A percentile compares a stretch with the other conserved stretches of the same genome.
Conservation (phyloP, 2,888 invertebrate genomes). For the Acanthoscelides obtectus region DNA sequence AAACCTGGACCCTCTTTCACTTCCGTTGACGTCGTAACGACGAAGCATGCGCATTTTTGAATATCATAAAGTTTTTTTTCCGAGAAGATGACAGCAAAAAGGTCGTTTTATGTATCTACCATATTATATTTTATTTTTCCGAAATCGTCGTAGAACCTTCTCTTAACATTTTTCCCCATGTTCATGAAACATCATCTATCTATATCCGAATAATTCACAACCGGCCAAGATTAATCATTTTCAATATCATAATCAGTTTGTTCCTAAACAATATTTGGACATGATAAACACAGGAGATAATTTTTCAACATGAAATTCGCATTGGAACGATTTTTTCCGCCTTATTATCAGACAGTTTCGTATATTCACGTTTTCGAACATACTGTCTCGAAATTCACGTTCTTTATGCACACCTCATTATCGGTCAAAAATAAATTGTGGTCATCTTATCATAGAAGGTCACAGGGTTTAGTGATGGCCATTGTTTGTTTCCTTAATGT, state of each 20-base stretch:
- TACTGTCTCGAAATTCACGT: not conserved
- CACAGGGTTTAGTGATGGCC: no score
- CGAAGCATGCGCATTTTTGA: not conserved
- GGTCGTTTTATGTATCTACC: not conserved
- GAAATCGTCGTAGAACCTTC: no score
- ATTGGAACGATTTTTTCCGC: no score
- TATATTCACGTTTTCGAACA: not conserved
- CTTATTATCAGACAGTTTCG: no score
- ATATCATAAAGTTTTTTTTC: not conserved
- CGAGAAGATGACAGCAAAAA: not conserved
- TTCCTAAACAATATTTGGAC: not conserved
- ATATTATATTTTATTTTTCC: no score
- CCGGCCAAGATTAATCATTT: no score
- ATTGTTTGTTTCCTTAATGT: no score
- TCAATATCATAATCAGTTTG: not conserved
- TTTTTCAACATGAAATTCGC: not conserved
- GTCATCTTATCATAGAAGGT: not conserved
- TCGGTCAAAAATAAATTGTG: not conserved
- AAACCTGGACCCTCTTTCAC: not conserved
- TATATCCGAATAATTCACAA: no score
- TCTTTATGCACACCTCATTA: not conserved
- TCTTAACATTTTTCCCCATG: no score
- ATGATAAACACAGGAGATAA: not conserved
- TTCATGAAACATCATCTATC: no score
- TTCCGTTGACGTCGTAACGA: not conserved